A percentile compares a stretch with the other conserved stretches of the same genome.
These are phyloP conservation scores for Argya squamiceps DNA, from an alignment of 2,797 vertebrate genomes.

Conservation along the genomic window DNA sequence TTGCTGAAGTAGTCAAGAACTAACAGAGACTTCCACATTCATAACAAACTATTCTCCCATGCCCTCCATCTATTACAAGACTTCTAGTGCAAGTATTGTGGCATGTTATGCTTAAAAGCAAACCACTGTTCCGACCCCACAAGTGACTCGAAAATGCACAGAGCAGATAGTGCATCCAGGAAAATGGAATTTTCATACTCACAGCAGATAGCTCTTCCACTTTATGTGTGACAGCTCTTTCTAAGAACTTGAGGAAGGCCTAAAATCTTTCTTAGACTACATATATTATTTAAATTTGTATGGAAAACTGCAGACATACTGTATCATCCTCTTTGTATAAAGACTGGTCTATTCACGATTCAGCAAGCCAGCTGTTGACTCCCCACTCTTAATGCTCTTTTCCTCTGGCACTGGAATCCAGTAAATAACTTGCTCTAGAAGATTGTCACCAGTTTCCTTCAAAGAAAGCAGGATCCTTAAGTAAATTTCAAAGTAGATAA, in stretches of 20 bases:
- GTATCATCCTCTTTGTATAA: not conserved
- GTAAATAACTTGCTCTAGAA: not conserved
- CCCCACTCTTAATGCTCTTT: not conserved
- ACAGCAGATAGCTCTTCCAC: not conserved
- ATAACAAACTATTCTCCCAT: not conserved
- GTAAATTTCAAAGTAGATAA: not conserved
- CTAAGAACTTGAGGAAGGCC: not conserved
- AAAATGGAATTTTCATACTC: not conserved
- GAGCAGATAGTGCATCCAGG: not conserved
- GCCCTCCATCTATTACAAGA: not conserved
- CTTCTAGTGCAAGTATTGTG: not conserved
- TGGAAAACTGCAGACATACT: not conserved
- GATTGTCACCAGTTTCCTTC: not conserved
- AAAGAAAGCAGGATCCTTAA: not conserved
- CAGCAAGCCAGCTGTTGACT: not conserved
- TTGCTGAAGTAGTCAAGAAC: not conserved
- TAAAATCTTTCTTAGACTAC: not conserved
- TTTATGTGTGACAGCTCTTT: not conserved
- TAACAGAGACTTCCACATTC: not conserved
- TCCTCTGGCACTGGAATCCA: not conserved
- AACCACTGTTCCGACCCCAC: not conserved
- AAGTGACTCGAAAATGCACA: not conserved
- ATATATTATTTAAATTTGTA: not conserved
- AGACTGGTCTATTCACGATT: not conserved
- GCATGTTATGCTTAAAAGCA: not conserved